Evolutionary conservation across 2,113 vertebrate genomes (phyloP).

Genomic region (Pristiophorus japonicus): DNA sequence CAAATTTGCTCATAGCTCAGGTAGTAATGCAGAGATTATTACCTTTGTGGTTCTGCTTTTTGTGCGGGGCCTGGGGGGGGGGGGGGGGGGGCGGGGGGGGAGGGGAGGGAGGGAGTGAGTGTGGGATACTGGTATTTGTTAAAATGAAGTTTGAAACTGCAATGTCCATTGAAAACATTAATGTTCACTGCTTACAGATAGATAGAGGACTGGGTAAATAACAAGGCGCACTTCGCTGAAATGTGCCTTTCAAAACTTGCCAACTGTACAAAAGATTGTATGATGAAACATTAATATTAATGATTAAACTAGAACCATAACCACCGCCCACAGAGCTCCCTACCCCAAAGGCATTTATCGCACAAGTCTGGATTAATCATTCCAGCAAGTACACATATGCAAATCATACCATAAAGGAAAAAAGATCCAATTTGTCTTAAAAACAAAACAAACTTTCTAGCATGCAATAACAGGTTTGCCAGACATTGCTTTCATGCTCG

Average conservation of each 20-base stretch:
- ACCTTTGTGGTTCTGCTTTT: too few relatives aligned
- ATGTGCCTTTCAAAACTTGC: not conserved
- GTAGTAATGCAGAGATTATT: too few relatives aligned
- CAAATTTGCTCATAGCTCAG: too few relatives aligned
- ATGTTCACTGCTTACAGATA: not conserved
- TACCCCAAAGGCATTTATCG: not conserved
- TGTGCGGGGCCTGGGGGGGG: too few relatives aligned
- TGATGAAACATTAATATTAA: not conserved
- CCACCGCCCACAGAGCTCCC: not conserved
- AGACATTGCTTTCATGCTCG: too few relatives aligned
- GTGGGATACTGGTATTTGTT: too few relatives aligned
- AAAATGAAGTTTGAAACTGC: not conserved
- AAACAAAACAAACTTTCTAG: not conserved
- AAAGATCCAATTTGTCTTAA: not conserved
- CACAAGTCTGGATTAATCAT: not conserved
- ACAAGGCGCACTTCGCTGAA: not conserved
- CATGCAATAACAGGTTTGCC: not conserved
- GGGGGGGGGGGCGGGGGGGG: too few relatives aligned
- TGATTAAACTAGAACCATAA: not conserved
- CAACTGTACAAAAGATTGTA: not conserved
- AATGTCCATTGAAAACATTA: not conserved
- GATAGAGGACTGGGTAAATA: not conserved
- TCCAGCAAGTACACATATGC: not conserved
- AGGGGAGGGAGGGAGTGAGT: too few relatives aligned
- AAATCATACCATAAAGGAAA: not conserved